Evolutionary conservation across 2,888 invertebrate genomes (phyloP).

Genomic region (Leptopilina myrica): DNA sequence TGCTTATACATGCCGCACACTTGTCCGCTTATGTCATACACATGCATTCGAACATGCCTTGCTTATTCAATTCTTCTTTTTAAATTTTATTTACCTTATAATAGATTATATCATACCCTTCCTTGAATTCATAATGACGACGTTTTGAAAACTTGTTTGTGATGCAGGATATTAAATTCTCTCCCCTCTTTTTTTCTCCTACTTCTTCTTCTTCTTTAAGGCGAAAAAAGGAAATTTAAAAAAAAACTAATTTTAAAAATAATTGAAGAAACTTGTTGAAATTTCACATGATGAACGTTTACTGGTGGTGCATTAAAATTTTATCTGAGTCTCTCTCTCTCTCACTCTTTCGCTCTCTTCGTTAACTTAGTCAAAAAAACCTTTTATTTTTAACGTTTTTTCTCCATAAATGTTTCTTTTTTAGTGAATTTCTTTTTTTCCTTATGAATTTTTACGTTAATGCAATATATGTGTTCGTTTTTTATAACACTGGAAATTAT

Average conservation of each 20-base stretch:
- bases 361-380: background rate
- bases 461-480: background rate
- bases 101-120: conserved; percentile 8
- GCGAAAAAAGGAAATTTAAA: background rate
- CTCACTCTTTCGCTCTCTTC: background rate
- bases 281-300: conserved; percentile 7
- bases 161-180: background rate
- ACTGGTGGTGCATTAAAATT: background rate
- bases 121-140: conserved; percentile 2
- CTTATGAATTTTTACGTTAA: background rate
- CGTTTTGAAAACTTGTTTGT: conserved; percentile 30
- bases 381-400: background rate
- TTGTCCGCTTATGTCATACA: background rate
- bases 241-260: background rate
- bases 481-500: background rate
- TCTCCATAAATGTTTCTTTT: conserved; percentile 1
- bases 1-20: background rate
- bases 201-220: background rate
- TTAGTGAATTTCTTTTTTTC: background rate
- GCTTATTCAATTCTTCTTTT: background rate
- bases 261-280: conserved; percentile 5
- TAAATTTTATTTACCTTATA: conserved; percentile 11
- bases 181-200: no score
- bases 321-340: background rate
- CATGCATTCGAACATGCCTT: conserved; percentile 5